Evolutionary conservation across 2,797 vertebrate genomes (phyloP), one percentile per base, ranked within the genome.

Genomic region (Tadarida brasiliensis): DNA sequence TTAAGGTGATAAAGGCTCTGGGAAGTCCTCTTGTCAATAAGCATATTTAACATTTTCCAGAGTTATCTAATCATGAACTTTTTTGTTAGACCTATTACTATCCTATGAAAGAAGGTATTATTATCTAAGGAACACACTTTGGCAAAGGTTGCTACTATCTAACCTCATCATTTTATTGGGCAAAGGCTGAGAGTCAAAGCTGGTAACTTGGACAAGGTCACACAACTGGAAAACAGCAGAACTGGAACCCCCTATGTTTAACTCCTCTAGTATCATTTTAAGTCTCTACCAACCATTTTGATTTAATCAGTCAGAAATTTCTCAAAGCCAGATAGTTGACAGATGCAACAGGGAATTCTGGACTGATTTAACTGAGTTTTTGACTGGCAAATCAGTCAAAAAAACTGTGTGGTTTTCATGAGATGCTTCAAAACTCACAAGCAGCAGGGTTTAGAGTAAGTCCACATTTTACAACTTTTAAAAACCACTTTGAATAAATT

Each of bases 271-370:
- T n/a, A 28, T 73, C 71, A 49, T 87, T 76, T 88, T 67, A 93
- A 88, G 11, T 9, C 20, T 87, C 12, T 73, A 57, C 1, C 56
- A 77, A 87, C 0, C 28, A 68, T 84, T 91, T 92, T 96, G 17
- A 94, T 92, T 84, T 87, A 63, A 82, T 73, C 44, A 95, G 54
- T 57, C 12, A 71, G 83, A 94, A 67, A 84, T 70, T 33, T 68
- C 11, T 97, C 39, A 96, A 96, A 95, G 61, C 17, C 7, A 74
- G 30, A 49, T 67, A 67, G 59, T 54, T 92, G 87, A 74, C 92
- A 88, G 70, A 77, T 68, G 17, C 4, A 76, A 1, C 10, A 44
- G 56, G 14, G 10, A 88, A 84, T 39, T 95, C 63, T 71, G 24
- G 22, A 77, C 28, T 85, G 59, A 90, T 68, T 49, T 81, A 65